Evolutionary conservation across 37 sponge, comb jelly and placozoan genomes (phyloP).

Genomic region (Agelas oroides): DNA sequence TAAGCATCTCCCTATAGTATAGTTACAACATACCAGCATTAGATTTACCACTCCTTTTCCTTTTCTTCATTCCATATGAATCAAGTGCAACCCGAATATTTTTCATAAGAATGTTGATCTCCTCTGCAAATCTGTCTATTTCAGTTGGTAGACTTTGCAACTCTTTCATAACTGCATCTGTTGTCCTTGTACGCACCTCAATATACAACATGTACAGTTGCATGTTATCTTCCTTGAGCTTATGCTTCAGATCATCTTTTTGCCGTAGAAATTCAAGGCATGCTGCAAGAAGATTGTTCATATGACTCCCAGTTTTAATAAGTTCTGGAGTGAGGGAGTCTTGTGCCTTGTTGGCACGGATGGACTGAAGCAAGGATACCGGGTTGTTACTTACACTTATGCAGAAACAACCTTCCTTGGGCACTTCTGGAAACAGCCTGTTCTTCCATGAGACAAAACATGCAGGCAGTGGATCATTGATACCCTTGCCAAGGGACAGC

Average conservation of each 20-base stretch:
- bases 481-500: background rate
- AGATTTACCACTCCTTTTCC: too few species aligned
- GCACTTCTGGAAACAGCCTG: background rate
- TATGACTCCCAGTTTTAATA: background rate
- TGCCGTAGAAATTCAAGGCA: background rate
- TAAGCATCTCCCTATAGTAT: too few species aligned
- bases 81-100: background rate
- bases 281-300: background rate
- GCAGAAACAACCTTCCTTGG: background rate
- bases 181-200: background rate
- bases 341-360: background rate
- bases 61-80: background rate
- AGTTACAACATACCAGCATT: too few species aligned
- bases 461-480: conserved; percentile 8
- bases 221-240: background rate
- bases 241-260: background rate
- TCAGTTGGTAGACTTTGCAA: background rate
- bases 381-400: background rate
- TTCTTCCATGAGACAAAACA: conserved; percentile 14
- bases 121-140: background rate
- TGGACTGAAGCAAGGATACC: background rate
- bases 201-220: background rate
- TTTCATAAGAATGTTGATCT: background rate
- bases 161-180: background rate
- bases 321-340: background rate